phyloP scores from a whole-genome alignment of 64 coral and sea anemone genomes.

The Exaiptasia diaphana region DNA sequence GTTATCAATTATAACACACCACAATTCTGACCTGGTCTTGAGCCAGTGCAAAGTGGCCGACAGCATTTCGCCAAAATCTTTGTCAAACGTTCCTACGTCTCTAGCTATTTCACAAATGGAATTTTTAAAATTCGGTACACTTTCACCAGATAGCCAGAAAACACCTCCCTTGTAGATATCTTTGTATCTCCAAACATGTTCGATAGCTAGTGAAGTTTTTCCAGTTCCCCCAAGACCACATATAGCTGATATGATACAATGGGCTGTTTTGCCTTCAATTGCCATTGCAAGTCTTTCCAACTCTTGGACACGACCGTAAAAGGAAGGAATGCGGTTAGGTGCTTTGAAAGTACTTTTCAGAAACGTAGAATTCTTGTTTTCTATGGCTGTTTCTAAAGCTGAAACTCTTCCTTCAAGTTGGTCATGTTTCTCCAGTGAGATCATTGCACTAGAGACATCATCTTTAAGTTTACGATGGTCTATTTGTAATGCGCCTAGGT shows the following conservation, averaged over 20 bases:
- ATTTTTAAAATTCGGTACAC: not conserved
- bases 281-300: not conserved
- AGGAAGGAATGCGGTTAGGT: not conserved
- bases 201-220: constrained; percentile 7
- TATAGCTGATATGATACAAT: not conserved
- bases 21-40: not conserved
- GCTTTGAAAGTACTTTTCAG: not conserved
- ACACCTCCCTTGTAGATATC: not conserved
- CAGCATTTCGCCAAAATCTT: not conserved
- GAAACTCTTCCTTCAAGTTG: constrained; percentile 38
- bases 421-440: not conserved
- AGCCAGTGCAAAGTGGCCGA: not conserved
- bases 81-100: not conserved
- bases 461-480: not conserved
- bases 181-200: constrained; percentile 22
- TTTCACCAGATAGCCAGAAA: constrained; percentile 28
- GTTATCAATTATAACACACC: not conserved
- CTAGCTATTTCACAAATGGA: constrained; percentile 9
- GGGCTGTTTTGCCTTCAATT: not conserved
- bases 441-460: too few species aligned
- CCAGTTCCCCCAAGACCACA: constrained; percentile 13
- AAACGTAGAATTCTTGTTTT: not conserved
- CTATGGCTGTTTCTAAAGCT: constrained; percentile 1
- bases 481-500: not conserved
- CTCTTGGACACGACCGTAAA: not conserved